phyloP scores from a whole-genome alignment of 2,797 vertebrate species.

The Mus minutoides region DNA sequence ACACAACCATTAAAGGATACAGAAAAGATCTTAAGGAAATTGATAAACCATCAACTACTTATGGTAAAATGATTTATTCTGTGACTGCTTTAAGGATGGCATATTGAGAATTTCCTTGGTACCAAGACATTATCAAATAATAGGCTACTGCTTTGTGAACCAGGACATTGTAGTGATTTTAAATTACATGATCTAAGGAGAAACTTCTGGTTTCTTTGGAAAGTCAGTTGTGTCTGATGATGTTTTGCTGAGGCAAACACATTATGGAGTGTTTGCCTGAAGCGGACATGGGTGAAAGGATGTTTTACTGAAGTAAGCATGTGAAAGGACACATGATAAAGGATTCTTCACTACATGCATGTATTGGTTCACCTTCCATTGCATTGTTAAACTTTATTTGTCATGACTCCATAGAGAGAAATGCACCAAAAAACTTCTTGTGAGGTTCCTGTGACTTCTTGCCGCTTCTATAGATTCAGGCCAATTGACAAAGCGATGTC shows the following conservation, averaged over 20 bases:
- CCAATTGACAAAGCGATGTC: not conserved
- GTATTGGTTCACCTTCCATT: not conserved
- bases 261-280: not conserved
- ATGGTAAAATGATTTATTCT: constrained; percentile 3
- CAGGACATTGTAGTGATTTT: not conserved
- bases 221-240: not conserved
- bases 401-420: not conserved
- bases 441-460: not conserved
- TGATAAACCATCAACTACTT: constrained; percentile 13
- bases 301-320: not conserved
- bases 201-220: not conserved
- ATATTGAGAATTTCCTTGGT: constrained; percentile 29
- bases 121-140: constrained; percentile 6
- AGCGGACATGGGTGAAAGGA: not conserved
- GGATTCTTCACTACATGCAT: not conserved
- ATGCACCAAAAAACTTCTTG: not conserved
- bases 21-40: constrained; percentile 36
- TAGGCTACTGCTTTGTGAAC: not conserved
- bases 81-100: not conserved
- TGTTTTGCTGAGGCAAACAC: not conserved
- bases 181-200: not conserved
- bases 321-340: not conserved
- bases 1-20: not conserved
- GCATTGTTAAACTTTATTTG: not conserved
- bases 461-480: not conserved